These are phyloP conservation scores for Arge pagana DNA, from an alignment of 2,888 invertebrate species.

Conservation along the genomic window DNA sequence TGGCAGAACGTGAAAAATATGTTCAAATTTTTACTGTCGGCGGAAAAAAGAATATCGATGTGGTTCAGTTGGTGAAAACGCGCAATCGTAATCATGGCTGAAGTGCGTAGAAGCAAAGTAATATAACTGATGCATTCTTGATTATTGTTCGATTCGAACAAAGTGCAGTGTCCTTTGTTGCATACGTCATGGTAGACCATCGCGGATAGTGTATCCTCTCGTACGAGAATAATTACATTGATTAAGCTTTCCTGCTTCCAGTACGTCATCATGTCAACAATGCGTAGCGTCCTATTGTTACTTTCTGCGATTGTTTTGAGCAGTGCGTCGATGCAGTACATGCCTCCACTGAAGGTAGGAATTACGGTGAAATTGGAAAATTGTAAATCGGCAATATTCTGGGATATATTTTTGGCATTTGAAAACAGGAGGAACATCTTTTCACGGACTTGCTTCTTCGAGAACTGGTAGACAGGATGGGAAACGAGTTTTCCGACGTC, in stretches of 20 bases:
- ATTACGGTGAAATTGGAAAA: background rate
- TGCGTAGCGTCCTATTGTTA: slow-evolving; percentile 34
- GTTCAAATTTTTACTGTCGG: no score
- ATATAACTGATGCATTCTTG: no score
- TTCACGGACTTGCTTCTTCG: slow-evolving; percentile 75
- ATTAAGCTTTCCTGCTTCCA: slow-evolving; percentile 2
- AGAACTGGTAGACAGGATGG: slow-evolving; percentile 79
- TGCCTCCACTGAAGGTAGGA: slow-evolving; percentile 45
- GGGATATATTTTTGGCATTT: background rate
- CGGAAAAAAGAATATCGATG: no score
- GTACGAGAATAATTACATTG: no score
- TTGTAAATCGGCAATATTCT: background rate
- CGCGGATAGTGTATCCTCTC: no score
- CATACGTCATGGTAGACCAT: no score
- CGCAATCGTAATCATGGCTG: no score
- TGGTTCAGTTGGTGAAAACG: no score
- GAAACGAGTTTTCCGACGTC: slow-evolving; percentile 72
- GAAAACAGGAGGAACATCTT: slow-evolving; percentile 62
- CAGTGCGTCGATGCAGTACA: slow-evolving; percentile 40
- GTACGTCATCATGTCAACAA: slow-evolving; percentile 25
- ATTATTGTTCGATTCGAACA: no score
- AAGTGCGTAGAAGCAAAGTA: no score
- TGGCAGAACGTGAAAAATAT: no score
- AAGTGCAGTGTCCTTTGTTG: no score
- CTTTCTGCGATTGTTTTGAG: slow-evolving; percentile 33